Evolutionary conservation across 2,888 invertebrate genomes (phyloP).

Genomic region (Xanthostigma xanthostigma): DNA sequence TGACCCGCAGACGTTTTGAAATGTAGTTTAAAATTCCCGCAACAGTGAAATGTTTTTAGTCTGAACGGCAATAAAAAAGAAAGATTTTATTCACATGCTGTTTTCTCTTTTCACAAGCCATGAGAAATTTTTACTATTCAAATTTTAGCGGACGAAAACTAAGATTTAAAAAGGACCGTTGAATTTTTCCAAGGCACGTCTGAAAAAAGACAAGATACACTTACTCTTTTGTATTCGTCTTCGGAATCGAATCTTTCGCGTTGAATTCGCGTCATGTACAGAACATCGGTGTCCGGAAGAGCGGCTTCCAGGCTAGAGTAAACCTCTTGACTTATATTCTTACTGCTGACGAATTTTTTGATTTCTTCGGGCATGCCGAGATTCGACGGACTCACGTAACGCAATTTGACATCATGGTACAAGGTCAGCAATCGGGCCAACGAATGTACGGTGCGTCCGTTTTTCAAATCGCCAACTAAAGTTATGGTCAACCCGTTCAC

Average conservation of each 20-base stretch:
- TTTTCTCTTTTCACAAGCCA: too few relatives aligned
- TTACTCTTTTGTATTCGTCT: constrained; percentile 75
- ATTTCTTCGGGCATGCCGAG: constrained; percentile 88
- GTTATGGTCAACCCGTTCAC: constrained; percentile 95
- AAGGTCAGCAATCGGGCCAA: constrained; percentile 82
- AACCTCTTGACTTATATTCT: constrained; percentile 48
- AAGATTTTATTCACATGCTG: too few relatives aligned
- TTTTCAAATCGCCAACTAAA: constrained; percentile 94
- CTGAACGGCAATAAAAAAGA: too few relatives aligned
- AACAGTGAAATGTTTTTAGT: too few relatives aligned
- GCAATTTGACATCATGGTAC: constrained; percentile 74
- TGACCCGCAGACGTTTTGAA: too few relatives aligned
- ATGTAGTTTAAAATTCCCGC: too few relatives aligned
- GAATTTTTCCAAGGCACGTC: too few relatives aligned
- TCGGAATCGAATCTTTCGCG: constrained; percentile 74
- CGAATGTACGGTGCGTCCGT: constrained; percentile 97
- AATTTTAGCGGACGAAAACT: too few relatives aligned
- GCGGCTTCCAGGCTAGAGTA: constrained; percentile 67
- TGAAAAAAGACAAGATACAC: too few relatives aligned
- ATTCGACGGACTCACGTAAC: constrained; percentile 77
- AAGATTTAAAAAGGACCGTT: too few relatives aligned
- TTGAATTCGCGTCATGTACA: constrained; percentile 98
- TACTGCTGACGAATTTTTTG: constrained; percentile 53
- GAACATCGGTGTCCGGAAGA: constrained; percentile 83
- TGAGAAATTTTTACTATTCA: too few relatives aligned